Evolutionary conservation across 2,113 vertebrate genomes (phyloP).

Genomic region (Ceyx melanurus): DNA sequence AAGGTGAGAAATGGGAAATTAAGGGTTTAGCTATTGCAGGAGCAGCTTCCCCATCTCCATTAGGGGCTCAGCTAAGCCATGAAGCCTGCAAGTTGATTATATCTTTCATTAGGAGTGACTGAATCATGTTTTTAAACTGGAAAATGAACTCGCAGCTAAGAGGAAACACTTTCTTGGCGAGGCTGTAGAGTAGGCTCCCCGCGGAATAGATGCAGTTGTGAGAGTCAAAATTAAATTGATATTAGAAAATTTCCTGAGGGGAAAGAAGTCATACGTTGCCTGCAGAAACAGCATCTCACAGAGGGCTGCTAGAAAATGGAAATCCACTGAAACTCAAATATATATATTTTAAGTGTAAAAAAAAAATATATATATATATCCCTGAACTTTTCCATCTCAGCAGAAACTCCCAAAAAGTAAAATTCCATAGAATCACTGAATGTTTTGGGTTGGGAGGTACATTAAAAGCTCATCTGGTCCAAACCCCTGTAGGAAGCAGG

Average conservation of each 20-base stretch:
- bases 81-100: slow-evolving; percentile 41
- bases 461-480: not conserved
- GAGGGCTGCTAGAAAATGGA: not conserved
- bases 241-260: slow-evolving; percentile 48
- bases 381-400: not conserved
- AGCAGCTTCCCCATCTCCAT: not conserved
- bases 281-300: slow-evolving; percentile 5
- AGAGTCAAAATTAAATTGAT: slow-evolving; percentile 61
- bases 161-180: slow-evolving; percentile 38
- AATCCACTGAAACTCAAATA: slow-evolving; percentile 6
- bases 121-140: slow-evolving; percentile 39
- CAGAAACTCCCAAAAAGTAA: not conserved
- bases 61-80: slow-evolving; percentile 23
- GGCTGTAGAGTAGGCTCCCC: not conserved
- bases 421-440: not conserved
- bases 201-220: slow-evolving; percentile 18
- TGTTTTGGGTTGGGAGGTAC: not conserved
- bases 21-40: not conserved
- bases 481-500: not conserved
- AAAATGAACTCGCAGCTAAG: slow-evolving; percentile 42
- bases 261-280: slow-evolving; percentile 6
- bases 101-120: slow-evolving; percentile 49
- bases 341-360: not conserved
- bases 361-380: not conserved
- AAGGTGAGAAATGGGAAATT: not conserved